Evolutionary conservation across 2,888 invertebrate species (phyloP), one percentile per base, ranked within the genome.

Genomic region (Hartigia nigra): DNA sequence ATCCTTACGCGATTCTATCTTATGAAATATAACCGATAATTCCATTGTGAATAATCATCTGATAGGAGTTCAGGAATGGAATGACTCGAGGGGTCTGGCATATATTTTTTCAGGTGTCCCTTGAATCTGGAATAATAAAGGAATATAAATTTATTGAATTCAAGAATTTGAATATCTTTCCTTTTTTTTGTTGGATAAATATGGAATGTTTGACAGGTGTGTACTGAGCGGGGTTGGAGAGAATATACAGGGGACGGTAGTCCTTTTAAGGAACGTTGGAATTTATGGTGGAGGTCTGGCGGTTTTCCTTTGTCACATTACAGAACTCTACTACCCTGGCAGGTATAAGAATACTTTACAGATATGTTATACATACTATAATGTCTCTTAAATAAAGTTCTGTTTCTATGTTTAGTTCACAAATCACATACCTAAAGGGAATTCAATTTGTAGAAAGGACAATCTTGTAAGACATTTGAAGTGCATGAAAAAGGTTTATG

Each of bases 371-470:
- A 55, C 55, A 9, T 55, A n/a, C n/a, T n/a, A 23, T 23, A 5
- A 39, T 55, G 23, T 55, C 55, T 23, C 23, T 55, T 23, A 23
- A 55, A 9, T 55, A 55, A 55, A 23, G 55, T 55, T 55, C 55
- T 55, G 9, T 55, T 55, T 0, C 23, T 55, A 5, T 23, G 9
- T 23, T 23, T 92, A 96, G 95, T 96, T 95, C 85, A 95, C 96
- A 89, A 97, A 97, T 90, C 96, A 97, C 90, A 96, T 97, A 88
- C 96, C 97, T 12, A 96, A 96, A 91, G 96, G 96, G 3, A 95
- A 95, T 39, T 95, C 95, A n/a, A 96, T 97, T 88, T 97, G 97
- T 87, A 93, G 96, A 75, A 97, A 97, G 90, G 97, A 97, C 90
- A 95, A 95, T 87, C 92, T 97, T 76, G 96, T 96, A 1, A 92